Percentiles rank a stretch among this genome's conserved stretches.
phyloP scores from a whole-genome alignment of 2,797 vertebrate genomes.

The Anomalospiza imberbis region DNA sequence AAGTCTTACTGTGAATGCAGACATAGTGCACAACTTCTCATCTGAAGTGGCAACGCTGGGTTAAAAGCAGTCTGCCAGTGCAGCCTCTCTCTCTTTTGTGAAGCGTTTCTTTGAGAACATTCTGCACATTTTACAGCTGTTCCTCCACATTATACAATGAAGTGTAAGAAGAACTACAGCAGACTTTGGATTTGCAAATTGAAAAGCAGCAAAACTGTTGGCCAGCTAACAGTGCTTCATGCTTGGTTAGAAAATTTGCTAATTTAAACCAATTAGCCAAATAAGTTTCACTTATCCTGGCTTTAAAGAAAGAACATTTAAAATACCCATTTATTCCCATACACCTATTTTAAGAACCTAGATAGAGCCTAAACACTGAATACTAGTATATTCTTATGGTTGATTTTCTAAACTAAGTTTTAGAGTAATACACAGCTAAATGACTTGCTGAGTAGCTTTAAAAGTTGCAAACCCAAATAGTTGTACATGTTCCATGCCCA shows the following conservation, averaged over 20 bases:
- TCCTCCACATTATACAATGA: conserved; percentile 65
- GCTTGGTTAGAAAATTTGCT: conserved; percentile 59
- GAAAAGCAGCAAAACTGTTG: conserved; percentile 57
- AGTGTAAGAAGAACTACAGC: conserved; percentile 53
- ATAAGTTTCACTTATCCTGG: conserved; percentile 27
- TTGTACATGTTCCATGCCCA: conserved; percentile 37
- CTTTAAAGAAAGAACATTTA: conserved; percentile 7
- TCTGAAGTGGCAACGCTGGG: conserved; percentile 43
- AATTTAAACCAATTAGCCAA: conserved; percentile 67
- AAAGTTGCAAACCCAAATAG: conserved; percentile 31
- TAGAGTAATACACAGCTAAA: not conserved
- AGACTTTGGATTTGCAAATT: conserved; percentile 63
- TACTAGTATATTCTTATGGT: not conserved
- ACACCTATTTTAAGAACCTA: not conserved
- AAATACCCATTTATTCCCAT: not conserved
- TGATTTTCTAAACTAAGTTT: not conserved
- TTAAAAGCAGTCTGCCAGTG: conserved; percentile 50
- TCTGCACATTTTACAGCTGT: conserved; percentile 69
- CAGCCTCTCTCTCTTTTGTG: conserved; percentile 56
- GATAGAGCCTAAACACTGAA: not conserved
- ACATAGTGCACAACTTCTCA: conserved; percentile 6
- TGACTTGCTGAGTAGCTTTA: conserved; percentile 21
- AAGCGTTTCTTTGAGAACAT: conserved; percentile 55
- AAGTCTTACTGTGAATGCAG: conserved; percentile 42
- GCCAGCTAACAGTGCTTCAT: conserved; percentile 60